These are phyloP conservation scores for Oceanites oceanicus DNA, from an alignment of 2,113 vertebrate genomes.

Conservation along the genomic window DNA sequence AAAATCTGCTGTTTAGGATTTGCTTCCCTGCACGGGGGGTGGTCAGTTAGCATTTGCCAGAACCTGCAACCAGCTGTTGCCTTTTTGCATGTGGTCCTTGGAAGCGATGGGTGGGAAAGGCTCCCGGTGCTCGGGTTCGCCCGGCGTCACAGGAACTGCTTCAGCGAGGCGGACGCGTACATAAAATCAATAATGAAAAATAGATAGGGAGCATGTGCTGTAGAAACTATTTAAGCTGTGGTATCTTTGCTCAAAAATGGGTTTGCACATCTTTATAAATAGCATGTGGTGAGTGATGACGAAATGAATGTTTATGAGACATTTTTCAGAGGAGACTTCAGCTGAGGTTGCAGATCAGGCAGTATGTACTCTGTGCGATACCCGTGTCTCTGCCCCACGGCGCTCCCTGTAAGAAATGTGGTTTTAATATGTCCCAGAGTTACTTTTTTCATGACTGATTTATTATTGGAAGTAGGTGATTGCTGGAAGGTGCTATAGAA, in stretches of 20 bases:
- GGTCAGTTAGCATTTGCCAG: neutral
- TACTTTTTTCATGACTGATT: neutral
- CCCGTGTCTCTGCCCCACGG: too few species aligned
- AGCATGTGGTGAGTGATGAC: neutral
- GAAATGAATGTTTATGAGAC: neutral
- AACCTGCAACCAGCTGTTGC: neutral
- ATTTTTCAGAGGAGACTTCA: neutral
- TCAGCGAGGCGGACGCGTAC: fast-evolving
- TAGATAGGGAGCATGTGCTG: neutral
- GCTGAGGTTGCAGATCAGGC: neutral
- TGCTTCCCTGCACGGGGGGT: neutral
- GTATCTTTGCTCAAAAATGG: neutral
- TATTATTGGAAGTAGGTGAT: neutral
- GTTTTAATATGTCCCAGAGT: neutral
- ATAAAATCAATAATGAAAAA: neutral
- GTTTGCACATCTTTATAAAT: neutral
- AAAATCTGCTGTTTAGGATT: neutral
- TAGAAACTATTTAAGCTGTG: neutral
- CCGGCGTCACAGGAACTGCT: neutral
- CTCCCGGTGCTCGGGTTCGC: fast-evolving
- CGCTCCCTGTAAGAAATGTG: fast-evolving
- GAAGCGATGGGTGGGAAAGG: neutral
- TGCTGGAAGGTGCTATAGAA: neutral
- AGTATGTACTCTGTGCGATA: neutral
- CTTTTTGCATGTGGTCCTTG: neutral